phyloP scores from a whole-genome alignment of 1,140 invertebrate species.

The Halyomorpha halys region DNA sequence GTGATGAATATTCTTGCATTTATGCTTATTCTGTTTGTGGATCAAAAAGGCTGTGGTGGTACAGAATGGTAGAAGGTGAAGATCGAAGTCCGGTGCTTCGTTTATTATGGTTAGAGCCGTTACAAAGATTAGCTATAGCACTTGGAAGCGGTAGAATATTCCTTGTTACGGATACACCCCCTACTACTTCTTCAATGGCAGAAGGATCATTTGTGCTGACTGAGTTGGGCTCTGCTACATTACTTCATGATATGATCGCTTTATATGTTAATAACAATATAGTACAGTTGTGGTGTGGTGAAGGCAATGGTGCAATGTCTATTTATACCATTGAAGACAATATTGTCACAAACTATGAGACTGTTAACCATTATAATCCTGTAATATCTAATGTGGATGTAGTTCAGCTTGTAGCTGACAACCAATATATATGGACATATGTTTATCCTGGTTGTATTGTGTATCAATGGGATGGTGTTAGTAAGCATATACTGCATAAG shows the following conservation, averaged over 20 bases:
- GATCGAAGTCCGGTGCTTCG: slow-evolving; percentile 35
- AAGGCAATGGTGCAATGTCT: slow-evolving; percentile 58
- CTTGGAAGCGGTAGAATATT: slow-evolving; percentile 63
- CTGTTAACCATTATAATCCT: slow-evolving; percentile 48
- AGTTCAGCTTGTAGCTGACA: slow-evolving; percentile 44
- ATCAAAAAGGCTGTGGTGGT: slow-evolving; percentile 24
- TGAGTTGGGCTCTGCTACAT: slow-evolving; percentile 55
- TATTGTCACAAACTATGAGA: slow-evolving; percentile 48
- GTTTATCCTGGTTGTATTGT: slow-evolving; percentile 66
- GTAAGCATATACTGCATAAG: slow-evolving; percentile 58
- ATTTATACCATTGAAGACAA: slow-evolving; percentile 52
- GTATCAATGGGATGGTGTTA: slow-evolving; percentile 67
- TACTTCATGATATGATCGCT: slow-evolving; percentile 47
- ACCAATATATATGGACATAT: slow-evolving; percentile 61
- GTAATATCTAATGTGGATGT: slow-evolving; percentile 50
- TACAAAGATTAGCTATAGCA: slow-evolving; percentile 60
- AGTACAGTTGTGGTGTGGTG: slow-evolving; percentile 65
- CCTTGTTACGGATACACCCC: slow-evolving; percentile 50
- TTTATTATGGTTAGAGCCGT: slow-evolving; percentile 50
- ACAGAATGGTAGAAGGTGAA: slow-evolving; percentile 49
- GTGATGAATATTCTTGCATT: slow-evolving; percentile 67
- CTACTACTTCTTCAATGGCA: slow-evolving; percentile 47
- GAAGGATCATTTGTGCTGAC: slow-evolving; percentile 65
- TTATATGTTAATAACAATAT: slow-evolving; percentile 32
- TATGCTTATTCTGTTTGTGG: slow-evolving; percentile 52